Conservation (phyloP, 2,888 invertebrate species). For the Amphiduros pacificus region DNA sequence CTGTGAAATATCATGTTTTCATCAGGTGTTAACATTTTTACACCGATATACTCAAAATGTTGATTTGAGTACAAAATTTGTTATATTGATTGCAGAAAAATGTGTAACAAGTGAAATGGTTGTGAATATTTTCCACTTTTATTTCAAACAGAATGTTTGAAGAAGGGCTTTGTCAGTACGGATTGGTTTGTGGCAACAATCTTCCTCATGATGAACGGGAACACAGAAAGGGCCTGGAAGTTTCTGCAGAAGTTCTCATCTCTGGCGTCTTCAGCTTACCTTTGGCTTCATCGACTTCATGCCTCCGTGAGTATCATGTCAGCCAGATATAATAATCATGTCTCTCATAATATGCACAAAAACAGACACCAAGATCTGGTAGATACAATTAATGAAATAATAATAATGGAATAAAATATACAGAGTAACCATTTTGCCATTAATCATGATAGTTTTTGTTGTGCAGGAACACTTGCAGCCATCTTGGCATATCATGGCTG, state of each 20-base stretch:
- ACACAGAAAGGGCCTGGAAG: constrained; percentile 49
- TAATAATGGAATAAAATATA: too few species aligned
- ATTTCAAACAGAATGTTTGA: background rate
- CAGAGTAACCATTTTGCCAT: too few species aligned
- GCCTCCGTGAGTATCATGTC: constrained; percentile 46
- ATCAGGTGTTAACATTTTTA: background rate
- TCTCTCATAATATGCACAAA: too few species aligned
- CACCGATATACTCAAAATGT: background rate
- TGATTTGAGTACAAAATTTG: too few species aligned
- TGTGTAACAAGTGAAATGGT: background rate
- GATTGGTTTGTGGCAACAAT: constrained; percentile 58
- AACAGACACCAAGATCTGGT: too few species aligned
- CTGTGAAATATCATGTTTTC: background rate
- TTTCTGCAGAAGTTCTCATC: constrained; percentile 54
- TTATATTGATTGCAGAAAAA: too few species aligned
- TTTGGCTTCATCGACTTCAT: constrained; percentile 55
- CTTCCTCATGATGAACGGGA: constrained; percentile 54
- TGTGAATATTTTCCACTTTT: background rate
- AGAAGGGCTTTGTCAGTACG: constrained; percentile 39
- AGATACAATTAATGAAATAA: too few species aligned
- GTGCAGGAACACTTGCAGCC: too few species aligned
- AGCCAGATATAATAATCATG: too few species aligned
- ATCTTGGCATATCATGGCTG: too few species aligned
- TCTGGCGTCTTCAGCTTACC: constrained; percentile 51
- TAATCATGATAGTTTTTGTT: too few species aligned